A percentile compares a stretch with the other conserved stretches of the same genome.
phyloP scores from a whole-genome alignment of 2,797 vertebrate species.

The Pelodytes ibericus region DNA sequence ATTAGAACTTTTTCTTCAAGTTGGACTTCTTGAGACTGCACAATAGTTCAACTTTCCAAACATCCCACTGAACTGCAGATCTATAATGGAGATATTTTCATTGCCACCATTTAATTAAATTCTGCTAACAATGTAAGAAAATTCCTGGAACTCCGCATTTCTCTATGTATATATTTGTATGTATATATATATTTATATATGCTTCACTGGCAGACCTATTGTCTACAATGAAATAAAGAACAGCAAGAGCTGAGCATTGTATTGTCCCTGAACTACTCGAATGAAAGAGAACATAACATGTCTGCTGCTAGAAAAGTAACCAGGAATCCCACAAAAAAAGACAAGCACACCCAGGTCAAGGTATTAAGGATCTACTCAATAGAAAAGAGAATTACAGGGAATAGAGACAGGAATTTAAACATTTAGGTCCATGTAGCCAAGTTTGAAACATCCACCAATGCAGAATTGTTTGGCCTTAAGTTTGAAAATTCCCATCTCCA shows the following conservation, averaged over 20 bases:
- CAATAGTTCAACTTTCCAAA: background rate
- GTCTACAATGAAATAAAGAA: constrained; percentile 17
- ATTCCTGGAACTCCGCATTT: constrained; percentile 21
- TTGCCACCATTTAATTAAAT: constrained; percentile 30
- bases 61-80: background rate
- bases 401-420: too few relatives aligned
- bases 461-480: too few relatives aligned
- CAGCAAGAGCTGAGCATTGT: constrained; percentile 12
- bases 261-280: background rate
- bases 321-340: constrained; percentile 9
- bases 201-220: constrained; percentile 29
- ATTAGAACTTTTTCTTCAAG: background rate
- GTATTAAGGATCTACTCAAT: too few relatives aligned
- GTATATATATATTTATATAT: constrained; percentile 12
- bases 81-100: background rate
- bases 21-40: background rate
- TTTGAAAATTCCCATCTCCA: too few relatives aligned
- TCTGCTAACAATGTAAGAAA: constrained; percentile 30
- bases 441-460: too few relatives aligned
- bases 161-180: background rate
- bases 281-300: background rate
- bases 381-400: too few relatives aligned
- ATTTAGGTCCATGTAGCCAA: too few relatives aligned
- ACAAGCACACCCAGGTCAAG: constrained; percentile 10
- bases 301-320: constrained; percentile 19